Evolutionary conservation across 1,140 invertebrate species (phyloP), one percentile per base, ranked within the genome.

Genomic region (Vollenhovia emeryi): DNA sequence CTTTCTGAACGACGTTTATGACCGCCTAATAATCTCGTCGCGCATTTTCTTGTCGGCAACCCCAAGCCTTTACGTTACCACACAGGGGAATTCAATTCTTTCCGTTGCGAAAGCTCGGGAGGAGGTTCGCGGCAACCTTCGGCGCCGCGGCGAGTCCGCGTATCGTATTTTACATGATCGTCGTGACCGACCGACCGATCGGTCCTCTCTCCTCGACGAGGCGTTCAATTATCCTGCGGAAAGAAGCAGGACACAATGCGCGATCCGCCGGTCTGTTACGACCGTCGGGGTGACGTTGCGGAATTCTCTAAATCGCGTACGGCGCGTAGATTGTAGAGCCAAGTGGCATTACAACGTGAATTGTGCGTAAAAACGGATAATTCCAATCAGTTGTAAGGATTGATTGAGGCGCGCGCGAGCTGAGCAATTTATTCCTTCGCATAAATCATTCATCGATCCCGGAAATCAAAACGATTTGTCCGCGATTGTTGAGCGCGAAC

Each of bases 71-170:
- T 52, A 33, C 24, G 13, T 60, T 48, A 43, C 24, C 64, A 30
- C 36, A 45, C 48, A n/a, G n/a, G 48, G 74, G 48, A 78, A 78
- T 36, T 88, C 66, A 36, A 78, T 43, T 88, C 50, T 78, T 84
- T 64, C 18, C 9, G 24, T 88, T 79, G 21, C 73, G 86, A 88
- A 78, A 88, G 45, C 15, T 24, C 75, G 3, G 8, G 24, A 45
- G 62, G 11, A 64, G 27, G 11, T 21, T 52, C 40, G 18, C n/a
- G 15, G 43, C 36, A 33, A 40, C 2, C 52, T 43, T 60, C 27
- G 18, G 30, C 18, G n/a, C n/a, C 13, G 43, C 4, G 8, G 30
- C 52, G 15, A 57, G 33, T 75, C 33, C 36, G 18, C 74, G 11
- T 62, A 30, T 36, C 21, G 75, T 43, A 40, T 80, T 71, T 80